Evolutionary conservation across 2,113 vertebrate species (phyloP).

Genomic region (Poecile atricapillus): DNA sequence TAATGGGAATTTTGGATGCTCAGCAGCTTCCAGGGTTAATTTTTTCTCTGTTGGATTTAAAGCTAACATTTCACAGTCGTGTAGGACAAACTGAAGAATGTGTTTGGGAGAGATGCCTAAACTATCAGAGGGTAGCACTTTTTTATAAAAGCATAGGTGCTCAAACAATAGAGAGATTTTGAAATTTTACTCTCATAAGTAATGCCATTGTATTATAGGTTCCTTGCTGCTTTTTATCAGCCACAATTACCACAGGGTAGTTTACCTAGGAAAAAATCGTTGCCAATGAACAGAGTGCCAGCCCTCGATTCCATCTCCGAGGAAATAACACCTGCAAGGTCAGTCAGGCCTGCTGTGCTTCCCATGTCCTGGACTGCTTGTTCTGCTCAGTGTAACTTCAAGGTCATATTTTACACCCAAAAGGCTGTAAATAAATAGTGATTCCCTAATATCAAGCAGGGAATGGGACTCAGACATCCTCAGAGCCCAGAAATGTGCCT

Average conservation of each 20-base stretch:
- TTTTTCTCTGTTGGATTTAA: constrained; percentile 46
- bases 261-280: neutral
- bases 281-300: neutral
- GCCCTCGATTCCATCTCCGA: neutral
- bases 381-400: neutral
- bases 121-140: neutral
- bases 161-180: neutral
- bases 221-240: neutral
- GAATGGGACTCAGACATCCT: neutral
- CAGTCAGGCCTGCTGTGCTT: neutral
- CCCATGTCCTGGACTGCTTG: neutral
- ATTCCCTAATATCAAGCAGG: neutral
- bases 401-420: neutral
- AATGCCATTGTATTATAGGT: neutral
- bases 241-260: neutral
- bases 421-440: neutral
- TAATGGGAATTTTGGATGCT: constrained; percentile 40
- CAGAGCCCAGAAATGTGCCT: neutral
- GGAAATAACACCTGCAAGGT: neutral
- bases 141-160: neutral
- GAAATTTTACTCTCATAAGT: neutral
- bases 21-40: constrained; percentile 51
- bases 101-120: neutral
- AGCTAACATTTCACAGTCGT: constrained; percentile 12
- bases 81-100: neutral